A percentile compares a stretch with the other conserved stretches of the same genome.
These are phyloP conservation scores for Paradoxurus hermaphroditus DNA, from an alignment of 2,113 vertebrate genomes.

Conservation along the genomic window DNA sequence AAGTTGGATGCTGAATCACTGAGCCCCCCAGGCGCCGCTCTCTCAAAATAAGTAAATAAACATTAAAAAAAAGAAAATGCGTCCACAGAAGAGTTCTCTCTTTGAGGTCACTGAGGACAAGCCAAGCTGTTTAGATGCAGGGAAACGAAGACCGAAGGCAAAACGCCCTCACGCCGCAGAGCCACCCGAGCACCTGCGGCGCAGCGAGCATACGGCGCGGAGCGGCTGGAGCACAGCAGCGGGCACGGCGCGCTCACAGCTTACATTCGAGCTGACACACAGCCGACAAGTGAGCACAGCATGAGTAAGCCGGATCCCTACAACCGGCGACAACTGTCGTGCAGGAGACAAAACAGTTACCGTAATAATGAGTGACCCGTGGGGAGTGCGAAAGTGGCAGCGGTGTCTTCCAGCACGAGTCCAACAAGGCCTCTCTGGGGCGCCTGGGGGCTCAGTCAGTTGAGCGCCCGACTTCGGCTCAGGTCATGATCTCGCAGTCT, in stretches of 20 bases:
- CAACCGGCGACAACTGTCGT: rapidly evolving
- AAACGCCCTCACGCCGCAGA: not conserved
- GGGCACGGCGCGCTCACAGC: too few species aligned
- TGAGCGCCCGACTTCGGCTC: too few species aligned
- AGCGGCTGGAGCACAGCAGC: not conserved
- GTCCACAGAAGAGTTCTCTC: not conserved
- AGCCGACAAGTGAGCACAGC: not conserved
- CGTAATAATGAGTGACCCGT: rapidly evolving
- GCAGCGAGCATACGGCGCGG: rapidly evolving
- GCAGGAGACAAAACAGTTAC: not conserved
- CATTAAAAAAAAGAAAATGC: not conserved
- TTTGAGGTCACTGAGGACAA: not conserved
- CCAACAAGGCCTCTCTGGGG: not conserved
- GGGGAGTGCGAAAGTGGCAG: not conserved
- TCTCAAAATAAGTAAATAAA: too few species aligned
- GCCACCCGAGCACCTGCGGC: not conserved
- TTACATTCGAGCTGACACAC: not conserved
- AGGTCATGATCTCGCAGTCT: too few species aligned
- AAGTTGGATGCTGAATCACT: rapidly evolving
- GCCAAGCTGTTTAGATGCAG: not conserved
- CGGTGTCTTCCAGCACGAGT: not conserved
- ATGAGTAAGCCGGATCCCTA: not conserved
- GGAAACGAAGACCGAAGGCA: not conserved
- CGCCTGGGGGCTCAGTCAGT: too few species aligned
- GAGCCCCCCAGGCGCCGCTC: not conserved